These are phyloP conservation scores for Acanthochromis polyacanthus DNA, from an alignment of 2,113 vertebrate species.

Conservation along the genomic window DNA sequence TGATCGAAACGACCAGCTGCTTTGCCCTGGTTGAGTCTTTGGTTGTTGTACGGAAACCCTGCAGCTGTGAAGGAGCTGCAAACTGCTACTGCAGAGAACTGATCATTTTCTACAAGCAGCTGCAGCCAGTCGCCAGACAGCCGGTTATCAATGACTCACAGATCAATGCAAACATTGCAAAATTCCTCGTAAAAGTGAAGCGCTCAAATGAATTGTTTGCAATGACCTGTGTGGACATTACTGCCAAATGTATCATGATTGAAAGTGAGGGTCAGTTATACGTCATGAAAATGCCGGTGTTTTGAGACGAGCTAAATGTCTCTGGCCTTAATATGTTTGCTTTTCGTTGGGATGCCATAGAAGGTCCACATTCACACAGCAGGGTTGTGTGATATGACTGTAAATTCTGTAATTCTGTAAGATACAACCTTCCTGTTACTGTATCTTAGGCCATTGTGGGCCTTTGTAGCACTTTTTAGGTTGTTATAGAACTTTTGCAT, in stretches of 20 bases:
- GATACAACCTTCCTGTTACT: no score
- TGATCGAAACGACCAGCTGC: accelerated
- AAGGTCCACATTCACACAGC: no score
- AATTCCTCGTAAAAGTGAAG: conserved; percentile 4
- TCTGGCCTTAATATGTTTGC: background rate
- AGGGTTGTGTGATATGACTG: no score
- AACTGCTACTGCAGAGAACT: conserved; percentile 5
- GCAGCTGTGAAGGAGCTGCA: background rate
- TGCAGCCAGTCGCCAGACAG: background rate
- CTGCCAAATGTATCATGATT: conserved; percentile 10
- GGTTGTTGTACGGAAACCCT: background rate
- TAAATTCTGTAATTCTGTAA: no score
- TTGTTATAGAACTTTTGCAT: no score
- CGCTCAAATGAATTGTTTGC: conserved; percentile 15
- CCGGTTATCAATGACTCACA: background rate
- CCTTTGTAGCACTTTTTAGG: no score
- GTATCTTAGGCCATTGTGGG: no score
- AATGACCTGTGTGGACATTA: background rate
- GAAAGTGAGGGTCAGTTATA: accelerated
- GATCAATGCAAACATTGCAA: background rate
- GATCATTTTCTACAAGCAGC: conserved; percentile 7
- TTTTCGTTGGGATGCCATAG: no score
- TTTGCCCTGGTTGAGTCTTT: background rate
- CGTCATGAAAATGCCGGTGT: conserved; percentile 16
- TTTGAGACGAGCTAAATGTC: background rate